Base-by-base conservation (phyloP, 1,140 invertebrate species). In the Geopemphigus sp. region DNA sequence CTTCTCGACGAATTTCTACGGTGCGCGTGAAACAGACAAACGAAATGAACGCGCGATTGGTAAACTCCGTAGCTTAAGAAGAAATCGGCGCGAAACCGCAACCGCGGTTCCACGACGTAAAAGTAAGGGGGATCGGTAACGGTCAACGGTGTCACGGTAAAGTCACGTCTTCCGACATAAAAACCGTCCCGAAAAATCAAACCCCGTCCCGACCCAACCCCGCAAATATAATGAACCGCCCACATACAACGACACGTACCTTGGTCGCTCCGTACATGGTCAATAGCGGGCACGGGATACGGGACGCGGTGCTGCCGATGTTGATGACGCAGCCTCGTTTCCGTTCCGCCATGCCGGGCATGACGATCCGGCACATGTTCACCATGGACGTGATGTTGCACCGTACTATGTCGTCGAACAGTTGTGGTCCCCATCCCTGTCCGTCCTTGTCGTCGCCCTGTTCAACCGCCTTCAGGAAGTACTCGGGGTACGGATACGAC, bases 301-400 rank as follows among this genome's bases (percentile, higher is more conserved):
- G 85, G 1, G 92, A 93, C 0, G 94, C 89, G 0, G 91, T 90
- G 15, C 97, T 99, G 1, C 95, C 93, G 47, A 99, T 87, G 85
- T 98, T 99, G 63, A 99, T 92, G 45, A 99, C 89, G 0, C 97
- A 90, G 14, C 97, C 98, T 82, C 90, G 91, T 47, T 90, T 89
- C 66, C 92, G 89, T 82, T 93, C 88, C 61, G 94, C 90, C 97
- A 99, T 98, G 19, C 88, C 89, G 0, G 97, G 96, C 83, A 99
- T 86, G 0, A 97, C 89, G 0, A 98, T 87, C 83, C 87, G 87
- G 82, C 85, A 91, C 90, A 88, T 92, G 84, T 88, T 88, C 0
- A 90, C 89, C 64, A 90, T 85, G 0, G 89, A 90, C 10, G 86
- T 85, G 0, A 90, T 87, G 84, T 92, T 92, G 45, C 90, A 85